Percentiles rank a stretch among this genome's conserved stretches.
Evolutionary conservation across 2,888 invertebrate species (phyloP).

Genomic region (Epinotia ramella): DNA sequence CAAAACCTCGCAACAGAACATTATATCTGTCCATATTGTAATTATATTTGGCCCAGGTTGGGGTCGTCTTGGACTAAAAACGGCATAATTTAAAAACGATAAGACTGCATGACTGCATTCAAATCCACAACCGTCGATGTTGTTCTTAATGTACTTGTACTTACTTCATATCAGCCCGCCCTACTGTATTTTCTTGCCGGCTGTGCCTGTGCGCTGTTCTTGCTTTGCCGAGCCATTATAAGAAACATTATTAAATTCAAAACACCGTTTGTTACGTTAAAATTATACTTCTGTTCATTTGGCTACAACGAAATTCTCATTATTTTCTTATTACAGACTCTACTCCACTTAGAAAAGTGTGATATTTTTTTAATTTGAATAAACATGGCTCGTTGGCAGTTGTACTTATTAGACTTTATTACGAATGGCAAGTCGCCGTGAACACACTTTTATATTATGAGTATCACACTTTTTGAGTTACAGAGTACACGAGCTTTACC

Average conservation of each 20-base stretch:
- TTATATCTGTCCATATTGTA: too few relatives aligned
- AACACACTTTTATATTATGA: not conserved
- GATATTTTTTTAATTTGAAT: constrained; percentile 14
- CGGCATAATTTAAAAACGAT: too few relatives aligned
- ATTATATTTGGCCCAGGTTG: too few relatives aligned
- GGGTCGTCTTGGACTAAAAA: too few relatives aligned
- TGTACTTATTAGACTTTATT: constrained; percentile 24
- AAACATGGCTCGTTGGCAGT: constrained; percentile 13
- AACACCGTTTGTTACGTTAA: constrained; percentile 75
- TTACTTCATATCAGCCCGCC: too few relatives aligned
- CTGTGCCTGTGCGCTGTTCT: constrained; percentile 56
- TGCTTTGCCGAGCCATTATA: constrained; percentile 73
- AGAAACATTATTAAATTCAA: constrained; percentile 74
- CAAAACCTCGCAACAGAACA: too few relatives aligned
- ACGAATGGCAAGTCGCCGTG: not conserved
- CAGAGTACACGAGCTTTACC: not conserved
- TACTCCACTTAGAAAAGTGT: constrained; percentile 52
- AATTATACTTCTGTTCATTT: constrained; percentile 75
- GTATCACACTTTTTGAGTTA: not conserved
- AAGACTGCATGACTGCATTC: too few relatives aligned
- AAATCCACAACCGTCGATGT: too few relatives aligned
- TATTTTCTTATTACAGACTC: constrained; percentile 34
- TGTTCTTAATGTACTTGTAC: too few relatives aligned
- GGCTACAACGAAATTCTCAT: constrained; percentile 48
- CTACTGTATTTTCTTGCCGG: constrained; percentile 11